Percentiles rank a stretch among this genome's conserved stretches.
These are phyloP conservation scores for Apodemia mormo DNA, from an alignment of 2,888 invertebrate species.

Conservation along the genomic window DNA sequence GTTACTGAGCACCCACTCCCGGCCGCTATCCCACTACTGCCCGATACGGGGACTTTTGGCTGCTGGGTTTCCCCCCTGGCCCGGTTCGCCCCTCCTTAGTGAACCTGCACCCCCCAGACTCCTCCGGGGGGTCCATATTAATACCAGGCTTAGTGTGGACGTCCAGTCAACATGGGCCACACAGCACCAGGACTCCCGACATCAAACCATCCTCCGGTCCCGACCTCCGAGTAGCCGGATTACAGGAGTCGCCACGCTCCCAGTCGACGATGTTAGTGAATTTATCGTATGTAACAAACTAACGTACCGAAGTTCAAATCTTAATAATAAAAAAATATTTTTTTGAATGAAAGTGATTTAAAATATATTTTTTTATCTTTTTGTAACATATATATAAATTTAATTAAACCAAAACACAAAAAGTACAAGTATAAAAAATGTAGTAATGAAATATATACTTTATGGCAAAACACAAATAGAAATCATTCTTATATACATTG, in stretches of 20 bases:
- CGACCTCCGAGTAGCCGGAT: slow-evolving; percentile 98
- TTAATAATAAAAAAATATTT: too few relatives aligned
- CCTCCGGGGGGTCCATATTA: slow-evolving; percentile 96
- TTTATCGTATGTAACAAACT: too few relatives aligned
- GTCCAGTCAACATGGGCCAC: slow-evolving; percentile 88
- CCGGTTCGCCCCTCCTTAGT: slow-evolving; percentile 98
- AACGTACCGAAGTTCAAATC: too few relatives aligned
- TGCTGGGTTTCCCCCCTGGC: slow-evolving; percentile 99
- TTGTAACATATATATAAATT: too few relatives aligned
- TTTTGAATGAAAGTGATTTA: too few relatives aligned
- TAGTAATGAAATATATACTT: too few relatives aligned
- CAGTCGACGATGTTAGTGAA: slow-evolving; percentile 76
- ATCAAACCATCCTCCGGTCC: slow-evolving; percentile 96
- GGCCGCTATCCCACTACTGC: slow-evolving; percentile 99
- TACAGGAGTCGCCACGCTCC: slow-evolving; percentile 99
- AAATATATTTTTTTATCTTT: too few relatives aligned
- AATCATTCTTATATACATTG: too few relatives aligned
- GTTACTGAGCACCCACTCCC: slow-evolving; percentile 94
- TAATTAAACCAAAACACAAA: too few relatives aligned
- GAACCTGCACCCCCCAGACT: slow-evolving; percentile 88
- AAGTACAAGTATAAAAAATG: too few relatives aligned
- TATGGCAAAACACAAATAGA: too few relatives aligned
- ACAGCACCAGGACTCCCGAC: slow-evolving; percentile 83
- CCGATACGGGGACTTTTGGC: slow-evolving; percentile 99
- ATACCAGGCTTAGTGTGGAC: slow-evolving; percentile 98